Base-by-base conservation (phyloP, 2,797 vertebrate species). In the Paramormyrops hopkinsi region DNA sequence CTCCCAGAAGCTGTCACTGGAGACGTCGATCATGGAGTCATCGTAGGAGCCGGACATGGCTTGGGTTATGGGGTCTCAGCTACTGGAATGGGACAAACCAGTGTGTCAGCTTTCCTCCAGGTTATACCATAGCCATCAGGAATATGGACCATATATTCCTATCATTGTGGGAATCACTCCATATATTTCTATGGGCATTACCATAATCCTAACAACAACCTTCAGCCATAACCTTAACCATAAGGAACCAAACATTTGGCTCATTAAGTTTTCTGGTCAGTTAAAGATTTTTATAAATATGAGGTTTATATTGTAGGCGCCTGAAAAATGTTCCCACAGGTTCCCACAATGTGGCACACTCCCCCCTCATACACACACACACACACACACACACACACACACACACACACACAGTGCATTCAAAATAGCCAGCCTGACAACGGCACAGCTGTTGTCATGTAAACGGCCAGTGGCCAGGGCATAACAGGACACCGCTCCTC, bases 1-100 rank as follows among this genome's bases (percentile, higher is more conserved):
- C 98, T 99, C 99, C 98, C 98, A 99, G 95, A 99, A 99, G 94
- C 99, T 99, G 90, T 98, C 99, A 48, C 99, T 99, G 92, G 97
- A 98, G 90, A 99, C 97, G 90, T 99, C 98, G 0, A 95, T 95
- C 94, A 98, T 97, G 91, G 96, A 96, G 91, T 97, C 98, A 73
- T 98, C 97, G 0, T 97, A 98, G 22, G 97, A 94, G 92, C 97
- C 97, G 86, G 99, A 99, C 99, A 99, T 99, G 89, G 93, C 94
- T 96, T 89, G 92, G 46, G 48, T 11, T 50, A 48, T 22, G 19
- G 82, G 46, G 46, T 22, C 92, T 86, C 17, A 91, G 89, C 89
- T 91, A 91, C 91, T 89, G 91, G 90, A 29, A 93, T 93, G 92
- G 25, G 65, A 87, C 56, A 79, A 11, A 65, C 14, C 51, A 51